A percentile compares a stretch with the other conserved stretches of the same genome.
These are phyloP conservation scores for Parazoanthus atlanticus DNA, from an alignment of 92 coral and sea anemone genomes.

Conservation along the genomic window DNA sequence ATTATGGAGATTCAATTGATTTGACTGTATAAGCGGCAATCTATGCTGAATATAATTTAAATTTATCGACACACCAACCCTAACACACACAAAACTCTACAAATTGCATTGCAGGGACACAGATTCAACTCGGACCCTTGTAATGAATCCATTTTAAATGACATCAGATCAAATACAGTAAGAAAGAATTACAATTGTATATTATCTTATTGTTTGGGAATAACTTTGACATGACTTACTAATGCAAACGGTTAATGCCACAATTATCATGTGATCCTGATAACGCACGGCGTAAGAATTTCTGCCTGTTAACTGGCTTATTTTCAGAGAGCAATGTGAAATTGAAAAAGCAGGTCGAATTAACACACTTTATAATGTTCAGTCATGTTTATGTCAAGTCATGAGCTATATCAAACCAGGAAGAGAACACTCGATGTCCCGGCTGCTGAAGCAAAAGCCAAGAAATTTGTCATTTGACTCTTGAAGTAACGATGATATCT, in stretches of 20 bases:
- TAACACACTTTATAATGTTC: background rate
- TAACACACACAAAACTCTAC: background rate
- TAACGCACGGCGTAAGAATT: background rate
- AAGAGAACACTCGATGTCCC: background rate
- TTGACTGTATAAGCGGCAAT: too few species aligned
- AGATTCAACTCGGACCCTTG: background rate
- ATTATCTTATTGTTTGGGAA: background rate
- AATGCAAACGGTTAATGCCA: background rate
- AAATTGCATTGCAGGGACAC: conserved; percentile 1
- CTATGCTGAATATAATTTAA: too few species aligned
- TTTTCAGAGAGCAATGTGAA: background rate
- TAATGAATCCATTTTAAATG: too few species aligned
- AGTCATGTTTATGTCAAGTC: background rate
- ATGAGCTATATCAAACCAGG: background rate
- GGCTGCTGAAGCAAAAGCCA: background rate
- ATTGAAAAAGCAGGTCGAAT: background rate
- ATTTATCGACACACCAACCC: too few species aligned
- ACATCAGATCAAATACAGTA: background rate
- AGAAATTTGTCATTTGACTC: background rate
- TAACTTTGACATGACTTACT: background rate
- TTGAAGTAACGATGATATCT: background rate
- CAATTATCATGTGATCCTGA: background rate
- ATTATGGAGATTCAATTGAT: too few species aligned
- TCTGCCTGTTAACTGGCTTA: background rate
- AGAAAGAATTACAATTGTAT: background rate